Evolutionary conservation across 2,888 invertebrate species (phyloP).

Genomic region (Drosophila nigritarsus): DNA sequence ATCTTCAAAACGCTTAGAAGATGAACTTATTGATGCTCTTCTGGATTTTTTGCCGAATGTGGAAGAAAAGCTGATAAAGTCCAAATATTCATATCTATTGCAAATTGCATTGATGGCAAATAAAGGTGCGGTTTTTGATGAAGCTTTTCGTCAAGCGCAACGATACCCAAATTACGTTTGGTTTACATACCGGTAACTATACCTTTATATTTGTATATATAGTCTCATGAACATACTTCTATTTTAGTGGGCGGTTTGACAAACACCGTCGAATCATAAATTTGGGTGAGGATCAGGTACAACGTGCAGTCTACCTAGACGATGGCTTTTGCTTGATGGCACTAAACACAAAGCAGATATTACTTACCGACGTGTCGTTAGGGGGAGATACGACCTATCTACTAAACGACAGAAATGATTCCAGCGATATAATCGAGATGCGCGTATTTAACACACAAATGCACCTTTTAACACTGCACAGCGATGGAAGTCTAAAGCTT

Average conservation of each 20-base stretch:
- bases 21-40: slow-evolving; percentile 46
- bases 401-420: slow-evolving; percentile 59
- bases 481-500: slow-evolving; percentile 79
- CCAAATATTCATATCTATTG: slow-evolving; percentile 79
- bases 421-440: slow-evolving; percentile 68
- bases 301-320: slow-evolving; percentile 74
- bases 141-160: slow-evolving; percentile 80
- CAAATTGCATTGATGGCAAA: slow-evolving; percentile 82
- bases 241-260: slow-evolving; percentile 81
- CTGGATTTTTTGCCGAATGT: slow-evolving; percentile 81
- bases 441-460: slow-evolving; percentile 75
- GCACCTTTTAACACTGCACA: slow-evolving; percentile 81
- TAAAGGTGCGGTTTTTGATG: slow-evolving; percentile 69
- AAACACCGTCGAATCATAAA: slow-evolving; percentile 83
- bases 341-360: slow-evolving; percentile 72
- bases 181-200: slow-evolving; percentile 82
- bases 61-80: slow-evolving; percentile 83
- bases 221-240: background rate
- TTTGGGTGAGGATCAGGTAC: slow-evolving; percentile 70
- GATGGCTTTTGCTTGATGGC: slow-evolving; percentile 82
- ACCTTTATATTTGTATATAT: background rate
- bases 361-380: slow-evolving; percentile 81
- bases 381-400: slow-evolving; percentile 76
- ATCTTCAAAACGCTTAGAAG: slow-evolving; percentile 48
- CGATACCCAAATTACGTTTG: slow-evolving; percentile 78